A percentile compares a stretch with the other conserved stretches of the same genome.
Evolutionary conservation across 1,140 invertebrate species (phyloP).

Genomic region (Carcinoscorpius rotundicauda): DNA sequence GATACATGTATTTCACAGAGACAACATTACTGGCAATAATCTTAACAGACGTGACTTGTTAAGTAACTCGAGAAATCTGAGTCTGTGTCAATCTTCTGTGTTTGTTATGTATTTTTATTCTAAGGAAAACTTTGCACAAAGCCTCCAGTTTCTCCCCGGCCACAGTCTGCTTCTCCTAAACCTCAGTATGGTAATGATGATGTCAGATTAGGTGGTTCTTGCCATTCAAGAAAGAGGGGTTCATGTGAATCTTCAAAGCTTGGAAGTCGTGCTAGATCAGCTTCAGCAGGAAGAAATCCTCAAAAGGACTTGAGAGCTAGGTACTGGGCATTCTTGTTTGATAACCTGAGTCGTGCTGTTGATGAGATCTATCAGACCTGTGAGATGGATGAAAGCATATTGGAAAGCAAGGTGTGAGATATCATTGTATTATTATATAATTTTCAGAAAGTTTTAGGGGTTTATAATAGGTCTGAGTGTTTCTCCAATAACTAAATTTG

Average conservation of each 20-base stretch:
- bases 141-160: constrained; percentile 42
- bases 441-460: too few relatives aligned
- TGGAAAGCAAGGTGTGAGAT: constrained; percentile 45
- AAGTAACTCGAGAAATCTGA: too few relatives aligned
- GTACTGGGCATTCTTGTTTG: constrained; percentile 91
- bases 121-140: constrained; percentile 30
- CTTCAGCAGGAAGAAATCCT: constrained; percentile 72
- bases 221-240: constrained; percentile 4
- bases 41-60: too few relatives aligned
- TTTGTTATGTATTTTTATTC: too few relatives aligned
- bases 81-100: too few relatives aligned
- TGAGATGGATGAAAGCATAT: constrained; percentile 47
- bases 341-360: constrained; percentile 80
- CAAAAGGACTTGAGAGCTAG: constrained; percentile 74
- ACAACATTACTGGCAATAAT: too few relatives aligned
- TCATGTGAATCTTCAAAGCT: constrained; percentile 8
- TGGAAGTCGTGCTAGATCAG: constrained; percentile 49
- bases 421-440: too few relatives aligned
- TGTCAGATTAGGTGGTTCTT: background rate
- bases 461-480: too few relatives aligned
- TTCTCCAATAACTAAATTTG: too few relatives aligned
- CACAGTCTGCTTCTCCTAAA: constrained; percentile 22
- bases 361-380: constrained; percentile 53
- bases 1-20: too few relatives aligned
- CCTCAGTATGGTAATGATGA: constrained; percentile 1